Base-by-base conservation (phyloP, 2,113 vertebrate genomes). In the Corythornis vintsioides region DNA sequence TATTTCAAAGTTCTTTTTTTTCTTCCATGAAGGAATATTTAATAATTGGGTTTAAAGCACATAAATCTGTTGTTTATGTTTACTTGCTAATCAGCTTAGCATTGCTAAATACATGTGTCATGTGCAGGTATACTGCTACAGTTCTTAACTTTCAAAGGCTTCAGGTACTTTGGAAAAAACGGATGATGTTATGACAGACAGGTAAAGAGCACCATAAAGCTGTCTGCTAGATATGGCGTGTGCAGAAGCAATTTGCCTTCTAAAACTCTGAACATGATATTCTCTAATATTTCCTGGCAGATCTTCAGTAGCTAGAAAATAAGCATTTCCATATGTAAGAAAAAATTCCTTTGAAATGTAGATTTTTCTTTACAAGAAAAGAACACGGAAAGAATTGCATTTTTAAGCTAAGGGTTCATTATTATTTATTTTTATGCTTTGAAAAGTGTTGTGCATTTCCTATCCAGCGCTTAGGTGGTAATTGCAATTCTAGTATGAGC, bases 321-420 rank as follows among this genome's bases (percentile, higher is more conserved):
- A 96, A 96, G 92, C 94, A 96, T 94, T 94, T 97, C 95, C 96
- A 96, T 74, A 56, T 78, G 92, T 93, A 95, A 97, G 95, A 91
- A 92, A 92, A 94, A 61, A 78, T 79, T 89, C 93, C 94, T 97
- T 97, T 92, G 96, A 96, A 96, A 97, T 83, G 95, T 78, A 94
- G 93, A 95, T 92, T 78, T 88, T 85, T 96, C 85, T 90, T 53
- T 90, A 91, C 77, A 53, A 89, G 93, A 88, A 92, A 93, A 86
- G 93, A 95, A 89, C 85, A 84, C 1, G 72, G 87, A 45, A 67
- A 85, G 83, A 93, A 71, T 72, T 89, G 40, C 56, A 66, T 90
- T 92, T 96, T 90, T 80, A 93, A 89, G 88, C 63, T 91, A 91
- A 91, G 73, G 21, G 64, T 40, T 91, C 80, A 50, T 85, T 92